Evolutionary conservation across 2,888 invertebrate genomes (phyloP), one percentile per base, ranked within the genome.

Genomic region (Diloba caeruleocephala): DNA sequence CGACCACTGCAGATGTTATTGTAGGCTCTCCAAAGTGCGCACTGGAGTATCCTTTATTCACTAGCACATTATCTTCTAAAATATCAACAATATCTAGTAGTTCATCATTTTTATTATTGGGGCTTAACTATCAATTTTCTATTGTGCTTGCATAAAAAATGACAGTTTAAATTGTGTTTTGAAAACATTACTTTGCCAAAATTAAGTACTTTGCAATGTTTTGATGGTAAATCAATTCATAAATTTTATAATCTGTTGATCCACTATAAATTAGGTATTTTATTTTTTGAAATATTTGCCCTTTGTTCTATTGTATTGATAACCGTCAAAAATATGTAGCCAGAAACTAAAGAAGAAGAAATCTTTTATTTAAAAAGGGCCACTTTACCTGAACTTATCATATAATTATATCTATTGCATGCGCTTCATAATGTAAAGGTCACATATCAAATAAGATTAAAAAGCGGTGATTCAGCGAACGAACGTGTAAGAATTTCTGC

Each of bases 401-500:
- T 33, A 48, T 44, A 54, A 71, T 68, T 43, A 57, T 58, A 74
- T 71, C 66, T 58, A 52, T 61, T 63, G 61, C 70, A 58, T 68
- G 69, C 50, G 39, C 62, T 71, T 75, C 61, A 78, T 74, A 75
- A 72, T 67, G 71, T 55, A 68, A 71, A 65, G 56, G 65, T 55
- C 65, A 72, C 70, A 74, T 51, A 75, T 71, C 48, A 76, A 79
- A 78, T 74, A 78, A 76, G 77, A 79, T 71, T 75, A 82, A 85
- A 84, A 84, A 85, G 81, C 78, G 75, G 83, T 78, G 77, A 81
- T 88, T 89, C 86, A 85, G 86, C 83, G 83, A 86, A 85, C 59
- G 77, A 80, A 92, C 92, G 91, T 88, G 92, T 84, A 90, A 88
- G 92, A 90, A 92, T 92, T 90, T 86, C 85, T 89, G 85, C 88